Base-by-base conservation (phyloP, 1,140 invertebrate species). In the Apis laboriosa region DNA sequence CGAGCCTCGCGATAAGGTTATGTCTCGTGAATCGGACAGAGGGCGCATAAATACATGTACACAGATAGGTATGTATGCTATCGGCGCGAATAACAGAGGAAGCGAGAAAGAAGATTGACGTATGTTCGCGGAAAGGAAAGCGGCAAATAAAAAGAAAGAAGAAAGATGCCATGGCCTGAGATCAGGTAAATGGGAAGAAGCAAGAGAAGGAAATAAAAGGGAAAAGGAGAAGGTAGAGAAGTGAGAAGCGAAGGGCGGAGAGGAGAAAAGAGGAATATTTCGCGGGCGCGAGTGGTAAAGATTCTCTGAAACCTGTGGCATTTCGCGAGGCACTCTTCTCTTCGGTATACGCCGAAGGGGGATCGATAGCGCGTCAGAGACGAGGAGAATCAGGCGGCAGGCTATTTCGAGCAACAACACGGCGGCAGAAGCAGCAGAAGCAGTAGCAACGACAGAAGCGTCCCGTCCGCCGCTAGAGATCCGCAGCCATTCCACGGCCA, bases 401-500 rank as follows among this genome's bases (percentile, higher is more conserved):
- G 75, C 81, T 83, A 77, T 83, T 83, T 83, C 81, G 75, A 83
- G 75, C 66, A 78, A 77, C 66, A 78, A 78, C 75, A 67, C 73
- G 77, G 28, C 72, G 76, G 79, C 80, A 85, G 80, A 85, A 81
- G 84, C 77, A 63, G 73, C 86, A 81, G 85, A 88, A 89, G 76
- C 82, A 77, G 86, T 80, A 88, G 87, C 80, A 79, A 77, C 72
- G 84, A 84, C 85, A 88, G 79, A 80, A 88, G 87, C 83, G 86
- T 76, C 77, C 79, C 64, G 71, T 78, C 28, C 73, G 80, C 77
- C 80, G 84, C 70, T 64, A 70, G 86, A 63, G 67, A 80, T 72
- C 85, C 88, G 91, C 91, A 92, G 92, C 92, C 92, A 93, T 92
- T 92, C 92, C 89, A 90, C 90, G 86, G 91, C 89, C 91, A 92